phyloP scores from a whole-genome alignment of 2,888 invertebrate species.

The Cordilura impudica region DNA sequence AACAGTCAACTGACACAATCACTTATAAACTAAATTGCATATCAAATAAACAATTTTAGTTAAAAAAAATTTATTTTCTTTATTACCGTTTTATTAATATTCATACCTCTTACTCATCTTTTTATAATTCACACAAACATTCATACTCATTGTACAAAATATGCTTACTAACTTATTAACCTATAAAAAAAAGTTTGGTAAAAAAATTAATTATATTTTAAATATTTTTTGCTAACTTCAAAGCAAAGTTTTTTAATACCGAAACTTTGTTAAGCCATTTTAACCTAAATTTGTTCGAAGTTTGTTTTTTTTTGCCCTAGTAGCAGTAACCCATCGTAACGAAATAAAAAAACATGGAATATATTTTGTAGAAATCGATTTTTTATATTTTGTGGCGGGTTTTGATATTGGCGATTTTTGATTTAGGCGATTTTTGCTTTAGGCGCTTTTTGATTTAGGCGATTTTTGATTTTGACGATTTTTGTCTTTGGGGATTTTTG shows the following conservation, averaged over 20 bases:
- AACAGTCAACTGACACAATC: background rate
- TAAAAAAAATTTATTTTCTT: conserved; percentile 2
- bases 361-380: too few relatives aligned
- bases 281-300: background rate
- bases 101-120: background rate
- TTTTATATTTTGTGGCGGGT: too few relatives aligned
- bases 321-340: too few relatives aligned
- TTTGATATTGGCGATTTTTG: too few relatives aligned
- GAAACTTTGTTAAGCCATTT: background rate
- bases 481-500: too few relatives aligned
- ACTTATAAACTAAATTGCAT: background rate
- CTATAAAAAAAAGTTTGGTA: background rate
- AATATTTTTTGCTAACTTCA: background rate
- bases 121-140: background rate
- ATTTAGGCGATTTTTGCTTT: too few relatives aligned
- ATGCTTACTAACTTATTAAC: background rate
- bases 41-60: background rate
- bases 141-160: background rate
- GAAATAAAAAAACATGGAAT: too few relatives aligned
- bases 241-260: background rate
- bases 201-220: background rate
- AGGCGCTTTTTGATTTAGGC: too few relatives aligned
- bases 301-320: background rate
- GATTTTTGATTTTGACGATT: too few relatives aligned
- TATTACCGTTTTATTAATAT: conserved; percentile 30